Evolutionary conservation across 2,888 invertebrate genomes (phyloP).

Genomic region (Pediacus dermestoides): DNA sequence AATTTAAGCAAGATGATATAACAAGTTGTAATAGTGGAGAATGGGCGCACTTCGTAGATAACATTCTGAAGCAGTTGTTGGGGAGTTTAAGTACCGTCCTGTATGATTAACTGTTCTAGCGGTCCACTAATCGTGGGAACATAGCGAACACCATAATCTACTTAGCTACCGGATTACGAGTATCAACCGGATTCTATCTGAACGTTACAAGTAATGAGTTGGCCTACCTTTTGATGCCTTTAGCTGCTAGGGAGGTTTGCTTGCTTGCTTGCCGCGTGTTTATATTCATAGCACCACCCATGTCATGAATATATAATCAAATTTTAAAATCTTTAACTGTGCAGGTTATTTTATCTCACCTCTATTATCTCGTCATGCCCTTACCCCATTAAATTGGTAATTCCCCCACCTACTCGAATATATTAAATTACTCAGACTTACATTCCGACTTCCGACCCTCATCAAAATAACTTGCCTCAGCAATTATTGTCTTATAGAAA

Average conservation of each 20-base stretch:
- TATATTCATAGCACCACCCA: conserved; percentile 19
- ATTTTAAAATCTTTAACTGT: conserved; percentile 19
- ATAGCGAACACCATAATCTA: conserved; percentile 42
- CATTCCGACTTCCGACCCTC: no score
- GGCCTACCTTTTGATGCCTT: conserved; percentile 11
- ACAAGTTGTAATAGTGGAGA: conserved; percentile 22
- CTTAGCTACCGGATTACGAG: conserved; percentile 45
- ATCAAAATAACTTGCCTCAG: no score
- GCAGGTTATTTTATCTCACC: conserved; percentile 25
- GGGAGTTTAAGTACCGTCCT: conserved; percentile 26
- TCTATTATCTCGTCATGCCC: conserved; percentile 29
- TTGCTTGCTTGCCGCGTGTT: neutral
- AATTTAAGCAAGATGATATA: conserved; percentile 15
- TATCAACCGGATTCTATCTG: conserved; percentile 36
- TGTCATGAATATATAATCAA: conserved; percentile 26
- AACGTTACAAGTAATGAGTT: conserved; percentile 30
- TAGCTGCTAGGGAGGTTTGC: conserved; percentile 9
- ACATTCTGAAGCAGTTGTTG: conserved; percentile 24
- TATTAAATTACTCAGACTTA: no score
- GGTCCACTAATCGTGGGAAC: conserved; percentile 41
- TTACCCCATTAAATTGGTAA: conserved; percentile 24
- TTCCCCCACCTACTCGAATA: no score
- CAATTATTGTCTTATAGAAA: no score
- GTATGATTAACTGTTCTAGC: conserved; percentile 36
- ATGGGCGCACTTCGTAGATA: conserved; percentile 19